phyloP scores from a whole-genome alignment of 2,797 vertebrate species.

The Rhinophrynus dorsalis region DNA sequence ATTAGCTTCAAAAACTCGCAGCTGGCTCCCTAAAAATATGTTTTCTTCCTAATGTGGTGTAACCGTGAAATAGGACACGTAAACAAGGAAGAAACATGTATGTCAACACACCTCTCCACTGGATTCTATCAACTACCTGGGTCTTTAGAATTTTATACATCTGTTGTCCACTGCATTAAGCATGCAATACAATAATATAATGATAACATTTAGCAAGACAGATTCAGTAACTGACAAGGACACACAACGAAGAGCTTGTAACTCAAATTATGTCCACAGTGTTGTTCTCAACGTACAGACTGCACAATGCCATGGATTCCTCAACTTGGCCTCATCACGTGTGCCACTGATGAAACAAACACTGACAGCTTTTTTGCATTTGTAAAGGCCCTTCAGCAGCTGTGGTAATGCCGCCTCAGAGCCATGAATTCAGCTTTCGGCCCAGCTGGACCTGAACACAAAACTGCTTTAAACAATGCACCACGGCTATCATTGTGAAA shows the following conservation, averaged over 20 bases:
- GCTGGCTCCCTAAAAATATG: too few species aligned
- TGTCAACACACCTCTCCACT: too few species aligned
- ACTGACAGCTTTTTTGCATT: slow-evolving; percentile 99
- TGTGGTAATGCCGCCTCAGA: slow-evolving; percentile 96
- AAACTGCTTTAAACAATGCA: slow-evolving; percentile 88
- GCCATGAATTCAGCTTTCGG: slow-evolving; percentile 90
- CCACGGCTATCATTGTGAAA: slow-evolving; percentile 81
- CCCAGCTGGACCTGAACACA: slow-evolving; percentile 92
- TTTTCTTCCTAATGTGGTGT: too few species aligned
- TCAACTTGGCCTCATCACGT: slow-evolving; percentile 95
- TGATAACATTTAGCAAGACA: not conserved
- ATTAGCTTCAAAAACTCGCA: too few species aligned
- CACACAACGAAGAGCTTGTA: not conserved
- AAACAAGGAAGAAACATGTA: too few species aligned
- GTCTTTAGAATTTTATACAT: too few species aligned
- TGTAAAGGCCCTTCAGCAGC: slow-evolving; percentile 99
- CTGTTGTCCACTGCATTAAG: too few species aligned
- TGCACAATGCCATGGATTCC: slow-evolving; percentile 81
- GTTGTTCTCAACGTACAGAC: slow-evolving; percentile 40
- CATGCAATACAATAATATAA: too few species aligned
- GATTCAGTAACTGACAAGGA: not conserved
- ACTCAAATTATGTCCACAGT: not conserved
- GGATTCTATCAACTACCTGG: too few species aligned
- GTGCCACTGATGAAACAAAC: slow-evolving; percentile 98
- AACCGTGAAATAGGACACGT: too few species aligned